Conservation (phyloP, 2,888 invertebrate species). For the Noctua comes region DNA sequence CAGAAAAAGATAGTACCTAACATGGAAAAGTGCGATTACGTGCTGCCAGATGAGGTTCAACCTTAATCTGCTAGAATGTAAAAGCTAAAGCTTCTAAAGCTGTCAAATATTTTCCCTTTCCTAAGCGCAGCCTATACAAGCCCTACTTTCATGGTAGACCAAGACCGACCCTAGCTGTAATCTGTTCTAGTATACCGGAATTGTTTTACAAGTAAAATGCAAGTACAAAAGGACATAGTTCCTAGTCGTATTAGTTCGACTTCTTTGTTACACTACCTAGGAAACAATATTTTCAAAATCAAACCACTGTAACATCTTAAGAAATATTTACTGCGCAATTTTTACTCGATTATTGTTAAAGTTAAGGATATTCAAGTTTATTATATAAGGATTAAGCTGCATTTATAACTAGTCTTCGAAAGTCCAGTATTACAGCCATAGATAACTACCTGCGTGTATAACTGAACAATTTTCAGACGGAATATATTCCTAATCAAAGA, state of each 20-base stretch:
- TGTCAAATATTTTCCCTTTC: background rate
- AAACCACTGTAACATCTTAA: background rate
- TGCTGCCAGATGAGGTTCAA: background rate
- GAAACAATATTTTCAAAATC: background rate
- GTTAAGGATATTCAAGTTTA: background rate
- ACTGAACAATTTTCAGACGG: background rate
- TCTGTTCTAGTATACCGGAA: background rate
- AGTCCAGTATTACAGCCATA: background rate
- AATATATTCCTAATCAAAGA: background rate
- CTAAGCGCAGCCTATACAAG: background rate
- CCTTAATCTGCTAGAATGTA: background rate
- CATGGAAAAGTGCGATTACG: background rate
- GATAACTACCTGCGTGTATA: background rate
- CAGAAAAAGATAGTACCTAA: background rate
- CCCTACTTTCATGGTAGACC: background rate
- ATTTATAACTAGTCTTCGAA: background rate
- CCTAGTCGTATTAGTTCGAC: background rate
- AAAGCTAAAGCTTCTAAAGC: background rate
- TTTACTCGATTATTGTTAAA: background rate
- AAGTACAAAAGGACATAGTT: background rate
- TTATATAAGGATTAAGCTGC: background rate
- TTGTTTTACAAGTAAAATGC: slow-evolving; percentile 1
- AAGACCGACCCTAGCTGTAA: background rate
- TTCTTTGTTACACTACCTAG: background rate
- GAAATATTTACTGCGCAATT: background rate